These are phyloP conservation scores for Xyrichtys novacula DNA, from an alignment of 2,797 vertebrate species.

Conservation along the genomic window DNA sequence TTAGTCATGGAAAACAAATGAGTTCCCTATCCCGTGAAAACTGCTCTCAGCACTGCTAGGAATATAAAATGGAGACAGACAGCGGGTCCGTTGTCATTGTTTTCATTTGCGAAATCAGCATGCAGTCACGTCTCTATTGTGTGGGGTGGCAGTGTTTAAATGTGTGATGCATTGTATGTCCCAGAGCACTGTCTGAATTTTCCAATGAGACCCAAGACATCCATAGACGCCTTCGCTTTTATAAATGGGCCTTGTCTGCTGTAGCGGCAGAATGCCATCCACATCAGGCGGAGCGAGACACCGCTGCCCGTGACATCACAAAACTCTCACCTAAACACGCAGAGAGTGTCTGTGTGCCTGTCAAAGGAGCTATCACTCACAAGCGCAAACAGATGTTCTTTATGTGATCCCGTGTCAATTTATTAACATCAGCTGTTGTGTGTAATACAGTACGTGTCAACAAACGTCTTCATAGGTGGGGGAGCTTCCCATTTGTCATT, in stretches of 20 bases:
- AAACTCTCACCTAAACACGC: slow-evolving; percentile 58
- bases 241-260: slow-evolving; percentile 75
- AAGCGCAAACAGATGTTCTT: slow-evolving; percentile 75
- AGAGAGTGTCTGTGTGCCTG: slow-evolving; percentile 35
- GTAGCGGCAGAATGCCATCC: slow-evolving; percentile 63
- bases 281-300: slow-evolving; percentile 49
- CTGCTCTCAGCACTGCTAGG: slow-evolving; percentile 52
- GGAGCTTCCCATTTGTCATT: slow-evolving; percentile 80
- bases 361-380: slow-evolving; percentile 63
- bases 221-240: slow-evolving; percentile 61
- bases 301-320: slow-evolving; percentile 60
- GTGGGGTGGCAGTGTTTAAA: slow-evolving; percentile 48
- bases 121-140: slow-evolving; percentile 62
- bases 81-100: slow-evolving; percentile 53
- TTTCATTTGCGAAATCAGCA: slow-evolving; percentile 66
- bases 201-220: slow-evolving; percentile 55
- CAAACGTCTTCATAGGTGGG: slow-evolving; percentile 69
- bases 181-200: slow-evolving; percentile 62
- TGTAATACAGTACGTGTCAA: slow-evolving; percentile 73
- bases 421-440: slow-evolving; percentile 77
- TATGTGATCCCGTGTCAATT: slow-evolving; percentile 74
- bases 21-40: slow-evolving; percentile 65
- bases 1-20: slow-evolving; percentile 81
- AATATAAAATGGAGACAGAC: slow-evolving; percentile 61
- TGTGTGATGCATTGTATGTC: slow-evolving; percentile 54